These are phyloP conservation scores for Homarus americanus DNA, from an alignment of 1,140 invertebrate species.

Conservation along the genomic window DNA sequence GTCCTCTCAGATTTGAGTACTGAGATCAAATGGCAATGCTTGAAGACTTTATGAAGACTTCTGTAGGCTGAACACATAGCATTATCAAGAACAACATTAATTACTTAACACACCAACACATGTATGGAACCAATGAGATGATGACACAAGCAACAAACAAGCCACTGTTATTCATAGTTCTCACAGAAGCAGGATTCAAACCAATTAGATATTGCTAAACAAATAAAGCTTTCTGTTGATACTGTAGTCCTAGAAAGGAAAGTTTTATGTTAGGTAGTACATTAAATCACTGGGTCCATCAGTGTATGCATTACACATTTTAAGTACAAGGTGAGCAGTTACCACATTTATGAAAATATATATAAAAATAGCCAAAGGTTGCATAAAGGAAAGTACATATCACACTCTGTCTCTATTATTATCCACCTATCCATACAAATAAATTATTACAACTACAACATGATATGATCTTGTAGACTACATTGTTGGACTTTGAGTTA, in stretches of 20 bases:
- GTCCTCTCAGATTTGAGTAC: background rate
- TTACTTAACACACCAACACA: background rate
- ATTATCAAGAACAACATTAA: background rate
- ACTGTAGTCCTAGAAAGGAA: background rate
- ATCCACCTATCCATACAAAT: background rate
- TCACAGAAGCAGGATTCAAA: background rate
- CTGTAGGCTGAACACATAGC: background rate
- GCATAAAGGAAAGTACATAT: background rate
- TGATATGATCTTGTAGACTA: background rate
- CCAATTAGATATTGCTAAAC: background rate
- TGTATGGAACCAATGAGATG: too few species aligned
- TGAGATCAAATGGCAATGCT: background rate
- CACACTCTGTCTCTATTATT: background rate
- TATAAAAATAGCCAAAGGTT: background rate
- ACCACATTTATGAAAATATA: background rate
- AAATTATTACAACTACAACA: background rate
- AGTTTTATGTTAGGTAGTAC: background rate
- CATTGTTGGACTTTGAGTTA: too few species aligned
- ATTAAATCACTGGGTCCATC: background rate
- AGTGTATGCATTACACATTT: background rate
- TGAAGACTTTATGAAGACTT: background rate
- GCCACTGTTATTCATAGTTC: background rate
- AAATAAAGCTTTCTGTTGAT: background rate
- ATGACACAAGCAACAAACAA: background rate
- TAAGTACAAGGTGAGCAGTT: background rate